Evolutionary conservation across 1,140 invertebrate species (phyloP).

Genomic region (Orchesella cincta): DNA sequence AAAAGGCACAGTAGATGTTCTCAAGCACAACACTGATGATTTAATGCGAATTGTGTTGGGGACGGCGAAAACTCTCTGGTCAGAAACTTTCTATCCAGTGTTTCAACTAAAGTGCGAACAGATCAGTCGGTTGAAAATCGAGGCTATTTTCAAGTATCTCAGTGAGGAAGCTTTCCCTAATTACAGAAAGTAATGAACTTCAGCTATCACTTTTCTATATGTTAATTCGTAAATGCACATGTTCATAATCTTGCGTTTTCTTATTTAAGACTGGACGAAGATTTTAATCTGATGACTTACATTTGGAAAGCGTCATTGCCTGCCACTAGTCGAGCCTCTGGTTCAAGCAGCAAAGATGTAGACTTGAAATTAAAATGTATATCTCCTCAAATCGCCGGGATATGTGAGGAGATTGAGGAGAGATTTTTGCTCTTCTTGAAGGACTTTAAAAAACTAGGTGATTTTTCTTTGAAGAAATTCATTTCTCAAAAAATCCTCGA

Average conservation of each 20-base stretch:
- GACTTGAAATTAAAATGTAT: slow-evolving; percentile 46
- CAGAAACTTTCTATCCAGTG: slow-evolving; percentile 44
- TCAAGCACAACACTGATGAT: slow-evolving; percentile 40
- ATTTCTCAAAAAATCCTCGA: slow-evolving; percentile 38
- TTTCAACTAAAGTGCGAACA: slow-evolving; percentile 42
- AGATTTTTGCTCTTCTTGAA: slow-evolving; percentile 28
- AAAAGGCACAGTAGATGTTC: neutral
- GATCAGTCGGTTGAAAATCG: slow-evolving; percentile 24
- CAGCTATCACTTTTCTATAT: neutral
- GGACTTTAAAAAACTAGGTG: slow-evolving; percentile 42
- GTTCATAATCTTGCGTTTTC: neutral
- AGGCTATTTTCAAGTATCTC: slow-evolving; percentile 28
- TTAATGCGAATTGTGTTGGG: slow-evolving; percentile 47
- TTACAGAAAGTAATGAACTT: slow-evolving; percentile 37
- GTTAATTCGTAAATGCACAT: neutral
- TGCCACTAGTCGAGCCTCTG: neutral
- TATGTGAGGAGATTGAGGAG: slow-evolving; percentile 41
- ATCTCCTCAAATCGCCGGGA: slow-evolving; percentile 37
- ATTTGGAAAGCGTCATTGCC: slow-evolving; percentile 41
- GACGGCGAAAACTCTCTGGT: slow-evolving; percentile 45
- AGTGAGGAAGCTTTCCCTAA: slow-evolving; percentile 32
- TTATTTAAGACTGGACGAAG: slow-evolving; percentile 36
- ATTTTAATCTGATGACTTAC: slow-evolving; percentile 47
- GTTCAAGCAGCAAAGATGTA: neutral
- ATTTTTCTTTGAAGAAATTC: slow-evolving; percentile 41